Base-by-base conservation (phyloP, 2,888 invertebrate species). In the Ormyrus thymus region DNA sequence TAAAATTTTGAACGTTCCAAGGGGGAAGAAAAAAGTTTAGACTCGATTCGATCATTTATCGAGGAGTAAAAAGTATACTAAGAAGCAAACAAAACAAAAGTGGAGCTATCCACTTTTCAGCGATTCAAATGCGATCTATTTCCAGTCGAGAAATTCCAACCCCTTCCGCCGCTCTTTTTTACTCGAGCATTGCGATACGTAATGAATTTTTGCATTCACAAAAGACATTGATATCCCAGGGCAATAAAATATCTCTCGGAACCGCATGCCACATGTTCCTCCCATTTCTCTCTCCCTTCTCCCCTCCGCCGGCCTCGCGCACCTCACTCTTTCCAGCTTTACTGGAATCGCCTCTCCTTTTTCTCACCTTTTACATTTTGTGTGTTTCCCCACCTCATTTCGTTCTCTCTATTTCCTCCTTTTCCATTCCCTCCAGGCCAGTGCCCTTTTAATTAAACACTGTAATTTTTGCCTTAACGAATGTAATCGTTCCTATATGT, bases 161-260 rank as follows among this genome's bases (percentile, higher is more conserved):
- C 29, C n/a, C 61, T 75, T n/a, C 50, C 55, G 46, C 13, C 56
- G 29, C 43, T 62, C 73, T 68, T 53, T 11, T 61, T 66, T 61
- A 61, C 70, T 48, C 15, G 56, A 45, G 56, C 58, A 74, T 74
- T 73, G 73, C 68, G 69, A 75, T 75, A 61, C 75, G 64, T 75
- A 79, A 79, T 79, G 75, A 79, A 79, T 75, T 79, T 79, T 79
- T 61, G 61, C 66, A 69, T 55, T 64, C 77, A 62, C 46, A 80
- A 72, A 75, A 72, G 73, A 75, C 72, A 75, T 78, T 72, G 81
- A 78, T 80, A 76, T 79, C 75, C 79, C 66, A 69, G 75, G 72
- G 81, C 77, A 81, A 82, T 78, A 81, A 78, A 81, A 79, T 79
- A 73, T 82, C 78, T 78, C 69, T 72, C 61, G 48, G 79, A 59